Evolutionary conservation across 2,888 invertebrate genomes (phyloP).

Genomic region (Pyrochroa serraticornis): DNA sequence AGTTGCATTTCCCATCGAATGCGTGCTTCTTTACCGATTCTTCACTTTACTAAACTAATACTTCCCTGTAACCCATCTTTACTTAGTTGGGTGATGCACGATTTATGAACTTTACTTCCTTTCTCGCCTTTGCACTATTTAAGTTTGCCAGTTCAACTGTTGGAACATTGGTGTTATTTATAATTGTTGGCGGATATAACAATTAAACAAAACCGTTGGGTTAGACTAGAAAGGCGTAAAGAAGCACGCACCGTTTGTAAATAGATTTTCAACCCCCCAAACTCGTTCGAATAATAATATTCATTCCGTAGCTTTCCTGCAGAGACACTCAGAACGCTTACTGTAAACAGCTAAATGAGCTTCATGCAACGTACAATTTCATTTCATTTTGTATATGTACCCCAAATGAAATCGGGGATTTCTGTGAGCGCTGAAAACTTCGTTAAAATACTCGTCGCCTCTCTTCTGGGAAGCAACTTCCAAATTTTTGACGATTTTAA

Average conservation of each 20-base stretch:
- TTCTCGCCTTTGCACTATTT: slow-evolving; percentile 3
- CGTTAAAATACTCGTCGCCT: slow-evolving; percentile 18
- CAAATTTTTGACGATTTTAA: no score
- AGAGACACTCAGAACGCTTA: slow-evolving; percentile 32
- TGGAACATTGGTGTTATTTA: no score
- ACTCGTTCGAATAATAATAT: slow-evolving; percentile 30
- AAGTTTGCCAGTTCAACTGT: no score
- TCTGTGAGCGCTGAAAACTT: slow-evolving; percentile 19
- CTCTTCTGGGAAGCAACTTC: background rate
- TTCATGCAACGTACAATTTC: slow-evolving; percentile 27
- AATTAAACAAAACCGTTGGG: background rate
- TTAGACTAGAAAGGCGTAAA: slow-evolving; percentile 29
- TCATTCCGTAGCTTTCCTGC: slow-evolving; percentile 31
- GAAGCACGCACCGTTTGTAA: slow-evolving; percentile 36
- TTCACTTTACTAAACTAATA: slow-evolving; percentile 24
- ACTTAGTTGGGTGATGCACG: slow-evolving; percentile 13
- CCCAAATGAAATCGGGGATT: slow-evolving; percentile 27
- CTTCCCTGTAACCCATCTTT: slow-evolving; percentile 21
- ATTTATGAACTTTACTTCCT: slow-evolving; percentile 2
- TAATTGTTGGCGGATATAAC: no score
- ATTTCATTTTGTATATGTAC: slow-evolving; percentile 30
- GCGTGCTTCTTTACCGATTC: slow-evolving; percentile 42
- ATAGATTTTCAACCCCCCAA: slow-evolving; percentile 28
- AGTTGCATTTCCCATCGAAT: slow-evolving; percentile 33
- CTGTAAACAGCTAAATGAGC: slow-evolving; percentile 34